phyloP scores from a whole-genome alignment of 2,113 vertebrate genomes.

The Poeciliopsis turrubarensis region DNA sequence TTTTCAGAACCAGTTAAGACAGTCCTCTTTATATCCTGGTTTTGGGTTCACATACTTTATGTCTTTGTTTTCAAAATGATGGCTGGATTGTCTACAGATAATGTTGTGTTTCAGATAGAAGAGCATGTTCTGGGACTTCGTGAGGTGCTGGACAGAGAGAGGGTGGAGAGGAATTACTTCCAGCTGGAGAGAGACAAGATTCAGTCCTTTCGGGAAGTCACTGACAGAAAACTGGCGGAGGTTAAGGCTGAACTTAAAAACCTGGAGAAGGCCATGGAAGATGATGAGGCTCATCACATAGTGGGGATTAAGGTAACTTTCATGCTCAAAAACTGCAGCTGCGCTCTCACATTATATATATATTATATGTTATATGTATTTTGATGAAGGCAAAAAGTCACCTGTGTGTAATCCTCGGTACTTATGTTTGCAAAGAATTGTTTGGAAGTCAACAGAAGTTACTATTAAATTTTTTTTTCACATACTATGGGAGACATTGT shows the following conservation, averaged over 20 bases:
- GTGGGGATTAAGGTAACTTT: constrained; percentile 88
- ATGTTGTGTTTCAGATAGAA: constrained; percentile 81
- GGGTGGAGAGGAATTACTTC: constrained; percentile 92
- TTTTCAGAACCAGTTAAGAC: no score
- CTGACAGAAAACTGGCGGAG: constrained; percentile 85
- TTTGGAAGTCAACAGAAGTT: not conserved
- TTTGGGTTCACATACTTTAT: not conserved
- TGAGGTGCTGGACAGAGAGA: constrained; percentile 89
- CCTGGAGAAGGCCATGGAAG: constrained; percentile 87
- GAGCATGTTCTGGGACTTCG: constrained; percentile 82
- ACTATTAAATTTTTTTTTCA: no score
- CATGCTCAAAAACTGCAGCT: not conserved
- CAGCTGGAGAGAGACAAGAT: constrained; percentile 91
- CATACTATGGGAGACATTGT: not conserved
- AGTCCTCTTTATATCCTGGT: not conserved
- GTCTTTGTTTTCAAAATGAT: not conserved
- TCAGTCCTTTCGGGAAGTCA: constrained; percentile 89
- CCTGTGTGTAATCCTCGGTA: no score
- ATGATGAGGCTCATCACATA: constrained; percentile 87
- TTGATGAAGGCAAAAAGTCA: no score
- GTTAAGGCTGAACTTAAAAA: constrained; percentile 82
- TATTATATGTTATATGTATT: not conserved
- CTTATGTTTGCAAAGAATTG: no score
- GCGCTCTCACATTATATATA: no score
- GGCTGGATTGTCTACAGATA: not conserved